These are phyloP conservation scores for Pimephales promelas DNA, from an alignment of 2,113 vertebrate species.

Conservation along the genomic window DNA sequence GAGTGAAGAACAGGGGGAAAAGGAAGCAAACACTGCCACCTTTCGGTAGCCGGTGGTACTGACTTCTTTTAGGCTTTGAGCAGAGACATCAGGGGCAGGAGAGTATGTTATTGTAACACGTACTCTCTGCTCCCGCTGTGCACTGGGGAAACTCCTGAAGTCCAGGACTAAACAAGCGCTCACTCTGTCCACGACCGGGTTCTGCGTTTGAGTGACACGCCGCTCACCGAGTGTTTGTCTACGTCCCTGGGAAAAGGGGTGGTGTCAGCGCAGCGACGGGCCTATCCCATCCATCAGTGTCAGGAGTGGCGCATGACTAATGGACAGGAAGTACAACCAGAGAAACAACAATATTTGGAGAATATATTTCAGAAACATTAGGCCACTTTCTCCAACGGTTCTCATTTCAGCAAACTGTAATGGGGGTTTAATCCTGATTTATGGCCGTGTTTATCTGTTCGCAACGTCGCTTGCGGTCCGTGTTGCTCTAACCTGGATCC, in stretches of 20 bases:
- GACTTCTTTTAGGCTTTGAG: constrained; percentile 22
- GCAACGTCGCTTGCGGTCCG: constrained; percentile 40
- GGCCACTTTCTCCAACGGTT: constrained; percentile 59
- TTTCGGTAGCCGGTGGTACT: constrained; percentile 61
- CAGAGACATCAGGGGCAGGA: constrained; percentile 19
- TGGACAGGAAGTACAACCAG: constrained; percentile 80
- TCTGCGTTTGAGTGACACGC: constrained; percentile 68
- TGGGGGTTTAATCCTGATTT: constrained; percentile 67
- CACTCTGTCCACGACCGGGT: constrained; percentile 55
- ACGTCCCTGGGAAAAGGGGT: constrained; percentile 78
- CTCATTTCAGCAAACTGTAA: constrained; percentile 61
- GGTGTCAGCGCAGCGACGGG: constrained; percentile 70
- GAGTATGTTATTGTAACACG: constrained; percentile 41
- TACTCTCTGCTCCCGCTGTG: constrained; percentile 46
- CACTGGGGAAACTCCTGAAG: constrained; percentile 48
- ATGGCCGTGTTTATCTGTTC: constrained; percentile 65
- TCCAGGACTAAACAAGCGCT: constrained; percentile 61
- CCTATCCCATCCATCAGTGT: constrained; percentile 81
- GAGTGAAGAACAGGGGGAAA: constrained; percentile 36
- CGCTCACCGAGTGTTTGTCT: constrained; percentile 74
- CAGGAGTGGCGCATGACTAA: constrained; percentile 76
- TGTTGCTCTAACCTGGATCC: constrained; percentile 57
- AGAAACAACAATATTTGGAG: constrained; percentile 82
- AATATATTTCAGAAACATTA: constrained; percentile 73
- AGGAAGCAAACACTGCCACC: constrained; percentile 72